Conservation (phyloP, 2,113 vertebrate species). For the Thunnus thynnus region DNA sequence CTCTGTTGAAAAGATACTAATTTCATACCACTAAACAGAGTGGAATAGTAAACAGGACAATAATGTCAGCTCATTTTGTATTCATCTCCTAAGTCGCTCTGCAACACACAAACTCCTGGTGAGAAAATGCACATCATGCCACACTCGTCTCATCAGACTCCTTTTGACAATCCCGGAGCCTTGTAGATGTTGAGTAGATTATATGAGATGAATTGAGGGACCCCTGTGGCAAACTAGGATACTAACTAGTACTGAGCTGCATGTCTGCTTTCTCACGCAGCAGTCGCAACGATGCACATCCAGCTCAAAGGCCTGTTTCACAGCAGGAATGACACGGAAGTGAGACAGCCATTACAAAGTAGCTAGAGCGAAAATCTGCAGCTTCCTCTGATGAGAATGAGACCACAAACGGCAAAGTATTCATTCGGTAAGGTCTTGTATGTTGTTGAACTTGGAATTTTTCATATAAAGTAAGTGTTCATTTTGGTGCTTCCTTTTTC, state of each 20-base stretch:
- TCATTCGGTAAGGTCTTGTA: neutral
- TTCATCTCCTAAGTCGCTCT: constrained; percentile 10
- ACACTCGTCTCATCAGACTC: constrained; percentile 22
- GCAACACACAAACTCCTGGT: neutral
- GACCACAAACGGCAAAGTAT: neutral
- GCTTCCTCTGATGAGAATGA: constrained; percentile 19
- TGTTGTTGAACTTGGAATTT: neutral
- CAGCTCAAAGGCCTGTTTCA: constrained; percentile 34
- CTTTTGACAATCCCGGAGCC: constrained; percentile 25
- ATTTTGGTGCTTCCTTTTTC: neutral
- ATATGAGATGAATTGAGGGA: constrained; percentile 40
- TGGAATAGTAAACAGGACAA: neutral
- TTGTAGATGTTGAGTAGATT: constrained; percentile 35
- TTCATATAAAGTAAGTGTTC: too few relatives aligned
- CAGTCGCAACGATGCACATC: constrained; percentile 29
- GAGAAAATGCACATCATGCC: constrained; percentile 21
- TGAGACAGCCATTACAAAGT: constrained; percentile 46
- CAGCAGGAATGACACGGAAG: constrained; percentile 29
- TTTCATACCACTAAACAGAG: neutral
- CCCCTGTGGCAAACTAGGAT: constrained; percentile 32
- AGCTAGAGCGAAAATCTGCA: neutral
- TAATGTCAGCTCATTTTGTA: constrained; percentile 10
- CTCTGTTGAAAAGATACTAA: neutral
- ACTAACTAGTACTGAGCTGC: constrained; percentile 48
- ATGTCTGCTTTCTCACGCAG: constrained; percentile 48